A percentile compares a stretch with the other conserved stretches of the same genome.
These are phyloP conservation scores for Acrocyrtus sp. DNA, from an alignment of 2,888 invertebrate genomes.

Conservation along the genomic window DNA sequence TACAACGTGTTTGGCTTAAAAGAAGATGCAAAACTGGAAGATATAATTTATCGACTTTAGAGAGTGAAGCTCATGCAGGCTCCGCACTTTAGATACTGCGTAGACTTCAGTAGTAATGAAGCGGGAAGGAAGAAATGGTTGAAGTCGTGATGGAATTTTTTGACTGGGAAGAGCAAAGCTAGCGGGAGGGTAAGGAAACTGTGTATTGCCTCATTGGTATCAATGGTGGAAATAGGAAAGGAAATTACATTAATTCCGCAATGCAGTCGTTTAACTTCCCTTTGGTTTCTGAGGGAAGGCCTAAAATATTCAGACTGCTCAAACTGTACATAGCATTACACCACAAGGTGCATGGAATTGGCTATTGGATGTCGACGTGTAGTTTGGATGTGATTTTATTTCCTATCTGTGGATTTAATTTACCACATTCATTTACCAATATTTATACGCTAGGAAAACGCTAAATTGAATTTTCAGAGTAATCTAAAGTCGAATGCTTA, in stretches of 20 bases:
- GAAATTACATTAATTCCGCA: conserved; percentile 36
- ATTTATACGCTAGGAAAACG: no score
- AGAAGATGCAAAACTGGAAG: conserved; percentile 10
- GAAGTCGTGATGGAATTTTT: neutral
- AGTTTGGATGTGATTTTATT: no score
- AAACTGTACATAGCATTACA: no score
- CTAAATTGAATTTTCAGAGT: neutral
- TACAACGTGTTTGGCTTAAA: neutral
- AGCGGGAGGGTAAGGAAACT: neutral
- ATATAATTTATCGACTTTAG: conserved; percentile 12
- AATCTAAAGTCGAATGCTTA: no score
- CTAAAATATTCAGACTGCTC: no score
- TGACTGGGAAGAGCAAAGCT: neutral
- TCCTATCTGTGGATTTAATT: no score
- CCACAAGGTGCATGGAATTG: no score
- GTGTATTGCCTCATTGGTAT: conserved; percentile 1
- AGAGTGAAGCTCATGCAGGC: neutral
- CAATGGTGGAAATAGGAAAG: conserved; percentile 19
- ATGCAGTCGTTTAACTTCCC: conserved; percentile 25
- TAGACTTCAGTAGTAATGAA: neutral
- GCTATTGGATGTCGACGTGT: no score
- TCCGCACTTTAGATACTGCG: no score
- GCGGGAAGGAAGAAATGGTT: neutral
- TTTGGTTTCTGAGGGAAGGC: neutral
- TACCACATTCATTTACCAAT: no score